These are phyloP conservation scores for Phocides pigmalion DNA, from an alignment of 1,140 invertebrate species.

Conservation along the genomic window DNA sequence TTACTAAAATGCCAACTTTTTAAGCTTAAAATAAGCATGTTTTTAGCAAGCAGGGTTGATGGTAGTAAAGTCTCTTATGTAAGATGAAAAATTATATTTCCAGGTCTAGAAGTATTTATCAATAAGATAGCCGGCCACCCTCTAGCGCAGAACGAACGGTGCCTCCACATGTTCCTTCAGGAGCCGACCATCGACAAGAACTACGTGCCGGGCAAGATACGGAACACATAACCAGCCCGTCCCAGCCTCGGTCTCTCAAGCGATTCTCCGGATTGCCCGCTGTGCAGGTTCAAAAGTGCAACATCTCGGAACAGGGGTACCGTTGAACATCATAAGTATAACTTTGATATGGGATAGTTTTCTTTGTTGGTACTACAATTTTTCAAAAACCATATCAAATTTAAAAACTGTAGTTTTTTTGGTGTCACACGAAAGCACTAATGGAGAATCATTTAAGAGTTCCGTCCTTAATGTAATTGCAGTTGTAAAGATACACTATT, in stretches of 20 bases:
- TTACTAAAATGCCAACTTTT: too few relatives aligned
- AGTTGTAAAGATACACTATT: slow-evolving; percentile 47
- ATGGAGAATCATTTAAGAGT: slow-evolving; percentile 53
- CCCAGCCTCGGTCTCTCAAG: slow-evolving; percentile 52
- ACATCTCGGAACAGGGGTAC: neutral
- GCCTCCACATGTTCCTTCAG: slow-evolving; percentile 99
- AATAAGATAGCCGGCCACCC: slow-evolving; percentile 99
- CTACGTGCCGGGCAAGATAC: slow-evolving; percentile 99
- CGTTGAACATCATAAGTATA: slow-evolving; percentile 11
- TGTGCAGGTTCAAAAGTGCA: slow-evolving; percentile 20
- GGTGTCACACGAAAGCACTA: neutral
- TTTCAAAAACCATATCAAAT: too few relatives aligned
- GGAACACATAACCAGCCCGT: slow-evolving; percentile 91
- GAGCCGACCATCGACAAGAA: slow-evolving; percentile 99
- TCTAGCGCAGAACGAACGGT: slow-evolving; percentile 99
- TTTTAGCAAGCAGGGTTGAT: too few relatives aligned
- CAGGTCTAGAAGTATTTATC: slow-evolving; percentile 97
- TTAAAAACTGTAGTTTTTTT: neutral
- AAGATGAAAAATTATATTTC: slow-evolving; percentile 35
- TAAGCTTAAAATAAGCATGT: too few relatives aligned
- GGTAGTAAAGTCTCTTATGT: too few relatives aligned
- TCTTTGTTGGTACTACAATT: neutral
- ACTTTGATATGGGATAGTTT: slow-evolving; percentile 25
- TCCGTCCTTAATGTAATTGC: slow-evolving; percentile 49
- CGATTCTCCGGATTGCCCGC: slow-evolving; percentile 55